Percentiles rank a stretch among this genome's conserved stretches.
These are phyloP conservation scores for Hydriomena furcata DNA, from an alignment of 2,888 invertebrate genomes.

Conservation along the genomic window DNA sequence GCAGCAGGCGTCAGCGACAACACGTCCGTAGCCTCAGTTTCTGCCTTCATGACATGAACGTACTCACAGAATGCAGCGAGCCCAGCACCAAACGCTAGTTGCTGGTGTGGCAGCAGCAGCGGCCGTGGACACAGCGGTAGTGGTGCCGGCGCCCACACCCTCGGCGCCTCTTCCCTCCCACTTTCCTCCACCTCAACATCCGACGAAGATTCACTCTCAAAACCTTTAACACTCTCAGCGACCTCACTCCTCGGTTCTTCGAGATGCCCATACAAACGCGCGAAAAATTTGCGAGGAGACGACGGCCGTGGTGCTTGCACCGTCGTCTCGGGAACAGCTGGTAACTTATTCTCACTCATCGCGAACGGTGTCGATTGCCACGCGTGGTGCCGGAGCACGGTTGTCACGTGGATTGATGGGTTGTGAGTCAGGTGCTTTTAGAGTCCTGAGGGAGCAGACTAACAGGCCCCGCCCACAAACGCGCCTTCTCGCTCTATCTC, in stretches of 20 bases:
- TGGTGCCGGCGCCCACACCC: slow-evolving; percentile 65
- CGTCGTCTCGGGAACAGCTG: slow-evolving; percentile 45
- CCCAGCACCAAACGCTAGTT: slow-evolving; percentile 84
- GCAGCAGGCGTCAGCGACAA: too few relatives aligned
- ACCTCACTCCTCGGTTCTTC: slow-evolving; percentile 68
- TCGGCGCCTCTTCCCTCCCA: slow-evolving; percentile 31
- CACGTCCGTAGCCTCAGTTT: too few relatives aligned
- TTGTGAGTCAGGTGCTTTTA: slow-evolving; percentile 62
- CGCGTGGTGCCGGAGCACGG: slow-evolving; percentile 53
- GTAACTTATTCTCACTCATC: slow-evolving; percentile 28
- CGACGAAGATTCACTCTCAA: slow-evolving; percentile 72
- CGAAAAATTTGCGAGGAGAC: slow-evolving; percentile 91
- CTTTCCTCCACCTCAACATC: slow-evolving; percentile 71
- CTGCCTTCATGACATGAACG: background rate
- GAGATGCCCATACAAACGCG: slow-evolving; percentile 90
- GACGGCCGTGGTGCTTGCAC: slow-evolving; percentile 83
- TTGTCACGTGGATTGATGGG: slow-evolving; percentile 61
- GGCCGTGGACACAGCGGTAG: slow-evolving; percentile 73
- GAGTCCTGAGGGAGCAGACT: slow-evolving; percentile 41
- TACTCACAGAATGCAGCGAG: slow-evolving; percentile 83
- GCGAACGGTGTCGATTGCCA: slow-evolving; percentile 14
- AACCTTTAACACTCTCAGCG: slow-evolving; percentile 43
- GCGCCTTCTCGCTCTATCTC: slow-evolving; percentile 47
- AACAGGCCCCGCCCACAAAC: slow-evolving; percentile 52
- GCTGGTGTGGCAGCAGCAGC: slow-evolving; percentile 71